Percentiles rank a stretch among this genome's conserved stretches.
phyloP scores from a whole-genome alignment of 1,140 invertebrate species.

The Aphidius gifuensis region DNA sequence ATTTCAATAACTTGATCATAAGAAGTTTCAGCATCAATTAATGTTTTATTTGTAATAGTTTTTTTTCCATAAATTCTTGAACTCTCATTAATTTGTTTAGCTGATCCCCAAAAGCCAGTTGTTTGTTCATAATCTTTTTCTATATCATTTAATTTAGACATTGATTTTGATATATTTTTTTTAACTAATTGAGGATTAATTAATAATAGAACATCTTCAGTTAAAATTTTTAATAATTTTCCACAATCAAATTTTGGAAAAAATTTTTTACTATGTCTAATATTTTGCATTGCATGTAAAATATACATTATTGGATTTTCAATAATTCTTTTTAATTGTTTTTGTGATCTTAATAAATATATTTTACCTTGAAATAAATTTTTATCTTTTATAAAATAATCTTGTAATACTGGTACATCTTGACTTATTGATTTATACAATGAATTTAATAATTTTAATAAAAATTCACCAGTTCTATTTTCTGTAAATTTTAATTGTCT shows the following conservation, averaged over 20 bases:
- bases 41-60: constrained; percentile 30
- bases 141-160: background rate
- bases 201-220: constrained; percentile 38
- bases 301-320: constrained; percentile 70
- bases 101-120: constrained; percentile 52
- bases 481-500: constrained; percentile 66
- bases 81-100: constrained; percentile 46
- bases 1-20: constrained; percentile 46
- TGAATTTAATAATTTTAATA: constrained; percentile 61
- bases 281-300: constrained; percentile 63
- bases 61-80: constrained; percentile 23
- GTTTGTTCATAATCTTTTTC: background rate
- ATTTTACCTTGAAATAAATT: constrained; percentile 72
- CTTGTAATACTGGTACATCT: constrained; percentile 59
- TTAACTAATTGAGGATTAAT: constrained; percentile 41
- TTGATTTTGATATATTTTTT: background rate
- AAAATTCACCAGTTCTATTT: constrained; percentile 63
- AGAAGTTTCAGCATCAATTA: constrained; percentile 35
- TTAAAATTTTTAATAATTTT: constrained; percentile 63
- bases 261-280: constrained; percentile 62
- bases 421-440: constrained; percentile 56
- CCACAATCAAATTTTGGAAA: constrained; percentile 66
- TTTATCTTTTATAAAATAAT: constrained; percentile 70
- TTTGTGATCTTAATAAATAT: constrained; percentile 62
- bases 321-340: constrained; percentile 64